These are phyloP conservation scores for Hyalella azteca DNA, from an alignment of 2,888 invertebrate species.

Conservation along the genomic window DNA sequence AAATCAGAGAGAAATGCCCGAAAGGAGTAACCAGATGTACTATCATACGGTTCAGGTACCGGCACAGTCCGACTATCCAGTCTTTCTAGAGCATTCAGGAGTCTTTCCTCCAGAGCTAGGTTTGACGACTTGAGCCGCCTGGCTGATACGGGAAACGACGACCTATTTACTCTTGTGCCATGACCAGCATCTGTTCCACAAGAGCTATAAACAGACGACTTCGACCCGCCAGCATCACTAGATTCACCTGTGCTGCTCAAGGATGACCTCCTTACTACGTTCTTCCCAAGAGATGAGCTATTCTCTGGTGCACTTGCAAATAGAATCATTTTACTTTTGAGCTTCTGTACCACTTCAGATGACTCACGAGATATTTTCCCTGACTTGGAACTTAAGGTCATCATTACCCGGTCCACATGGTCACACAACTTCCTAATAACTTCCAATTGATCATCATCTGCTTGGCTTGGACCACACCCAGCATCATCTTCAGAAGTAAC, in stretches of 20 bases:
- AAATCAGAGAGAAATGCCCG: background rate
- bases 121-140: background rate
- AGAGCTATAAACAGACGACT: background rate
- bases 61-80: background rate
- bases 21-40: background rate
- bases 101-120: background rate
- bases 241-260: background rate
- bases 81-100: background rate
- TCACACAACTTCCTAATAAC: too few species aligned
- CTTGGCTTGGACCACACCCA: too few species aligned
- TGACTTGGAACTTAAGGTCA: too few species aligned
- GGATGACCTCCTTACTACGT: background rate
- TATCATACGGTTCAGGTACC: background rate
- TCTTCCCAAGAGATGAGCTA: background rate
- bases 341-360: background rate
- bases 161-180: background rate
- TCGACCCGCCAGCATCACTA: background rate
- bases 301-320: background rate
- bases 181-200: background rate
- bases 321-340: background rate
- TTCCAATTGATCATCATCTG: too few species aligned
- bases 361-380: background rate
- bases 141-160: background rate
- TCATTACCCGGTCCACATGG: too few species aligned
- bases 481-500: too few species aligned